Evolutionary conservation across 2,113 vertebrate species (phyloP), one percentile per base, ranked within the genome.

Genomic region (Anguilla japonica): DNA sequence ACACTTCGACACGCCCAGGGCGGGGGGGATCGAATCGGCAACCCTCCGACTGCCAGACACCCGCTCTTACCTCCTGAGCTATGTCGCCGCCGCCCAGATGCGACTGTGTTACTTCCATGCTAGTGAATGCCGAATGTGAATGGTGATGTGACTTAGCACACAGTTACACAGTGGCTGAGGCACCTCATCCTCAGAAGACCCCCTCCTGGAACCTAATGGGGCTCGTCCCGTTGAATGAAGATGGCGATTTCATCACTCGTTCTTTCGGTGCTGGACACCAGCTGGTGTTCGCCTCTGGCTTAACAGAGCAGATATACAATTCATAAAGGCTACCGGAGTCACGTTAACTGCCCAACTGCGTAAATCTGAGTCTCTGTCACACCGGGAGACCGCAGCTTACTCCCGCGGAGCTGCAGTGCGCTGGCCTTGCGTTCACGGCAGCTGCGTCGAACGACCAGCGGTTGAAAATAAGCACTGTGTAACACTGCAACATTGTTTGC

Each of bases 211-310:
- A 15, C 41, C 41, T 53, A 82, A 82, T 79, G 83, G 56, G 63
- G 60, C 41, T 39, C 57, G 85, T 16, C 20, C 67, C 34, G 14
- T 63, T 46, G 39, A 16, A 20, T 11, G 26, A 63, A 20, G 50
- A 63, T 39, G 63, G n/a, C 82, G 40, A 4, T 87, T 87, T 81
- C 79, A 87, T 84, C 83, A 84, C 43, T 81, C 50, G 40, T 34
- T 78, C 50, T 57, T 85, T 60, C n/a, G n/a, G 29, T n/a, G 9
- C 71, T 13, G 57, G 84, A 50, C 46, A 57, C 79, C 46, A 39
- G 39, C 53, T 85, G 50, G 34, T 8, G 41, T 13, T 71, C 50
- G 15, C 43, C 22, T 46, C 81, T 56, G 81, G 81, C 43, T 7
- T 46, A 15, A 29, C 14, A 6, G 20, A 16, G 46, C 63, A 7